These are phyloP conservation scores for Mamestra configurata DNA, from an alignment of 1,140 invertebrate species.

Conservation along the genomic window DNA sequence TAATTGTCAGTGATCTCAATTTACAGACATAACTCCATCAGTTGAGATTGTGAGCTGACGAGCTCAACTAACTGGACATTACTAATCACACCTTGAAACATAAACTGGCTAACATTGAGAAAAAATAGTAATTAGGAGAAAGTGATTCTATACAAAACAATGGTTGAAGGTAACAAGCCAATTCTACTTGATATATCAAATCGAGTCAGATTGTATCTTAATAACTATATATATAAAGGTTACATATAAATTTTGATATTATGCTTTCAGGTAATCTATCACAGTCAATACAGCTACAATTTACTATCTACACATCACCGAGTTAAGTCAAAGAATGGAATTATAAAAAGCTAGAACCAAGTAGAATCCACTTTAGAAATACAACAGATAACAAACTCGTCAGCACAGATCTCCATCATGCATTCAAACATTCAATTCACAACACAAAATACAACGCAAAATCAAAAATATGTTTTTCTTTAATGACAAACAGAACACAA, in stretches of 20 bases:
- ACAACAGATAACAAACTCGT: slow-evolving; percentile 22
- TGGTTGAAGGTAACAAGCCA: background rate
- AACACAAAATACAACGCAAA: slow-evolving; percentile 75
- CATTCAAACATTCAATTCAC: slow-evolving; percentile 59
- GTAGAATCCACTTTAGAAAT: slow-evolving; percentile 1
- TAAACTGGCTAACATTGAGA: background rate
- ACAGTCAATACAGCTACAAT: slow-evolving; percentile 47
- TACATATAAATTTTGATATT: slow-evolving; percentile 49
- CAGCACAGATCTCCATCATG: slow-evolving; percentile 37
- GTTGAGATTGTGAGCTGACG: slow-evolving; percentile 50
- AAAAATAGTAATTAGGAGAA: background rate
- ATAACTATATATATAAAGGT: slow-evolving; percentile 27
- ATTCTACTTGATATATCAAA: background rate
- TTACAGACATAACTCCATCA: slow-evolving; percentile 57
- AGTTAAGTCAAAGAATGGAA: slow-evolving; percentile 24
- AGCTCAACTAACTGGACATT: background rate
- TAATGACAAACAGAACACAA: slow-evolving; percentile 55
- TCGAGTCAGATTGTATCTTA: slow-evolving; percentile 18
- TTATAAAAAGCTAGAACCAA: slow-evolving; percentile 23
- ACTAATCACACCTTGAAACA: background rate
- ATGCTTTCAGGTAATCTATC: slow-evolving; percentile 50
- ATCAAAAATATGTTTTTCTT: slow-evolving; percentile 59
- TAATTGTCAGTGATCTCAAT: slow-evolving; percentile 80
- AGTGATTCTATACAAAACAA: slow-evolving; percentile 23
- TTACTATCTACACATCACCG: slow-evolving; percentile 36